These are phyloP conservation scores for Cryptotis parvus DNA, from an alignment of 2,113 vertebrate genomes.

Conservation along the genomic window DNA sequence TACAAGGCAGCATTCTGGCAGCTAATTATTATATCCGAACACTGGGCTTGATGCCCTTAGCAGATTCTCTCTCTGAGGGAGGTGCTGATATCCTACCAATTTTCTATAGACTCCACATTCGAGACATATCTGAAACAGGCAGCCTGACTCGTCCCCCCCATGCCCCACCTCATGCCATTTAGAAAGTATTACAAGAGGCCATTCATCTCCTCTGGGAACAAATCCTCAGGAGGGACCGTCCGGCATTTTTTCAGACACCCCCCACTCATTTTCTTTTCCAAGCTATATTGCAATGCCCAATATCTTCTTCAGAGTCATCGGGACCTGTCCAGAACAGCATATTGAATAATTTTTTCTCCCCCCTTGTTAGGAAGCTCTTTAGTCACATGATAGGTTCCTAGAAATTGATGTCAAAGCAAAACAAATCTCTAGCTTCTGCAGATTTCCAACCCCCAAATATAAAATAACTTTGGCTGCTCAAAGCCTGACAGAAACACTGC, in stretches of 20 bases:
- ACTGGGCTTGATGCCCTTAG: neutral
- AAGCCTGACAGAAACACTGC: slow-evolving; percentile 41
- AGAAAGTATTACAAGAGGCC: neutral
- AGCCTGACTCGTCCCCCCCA: neutral
- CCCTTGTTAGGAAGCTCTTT: slow-evolving; percentile 61
- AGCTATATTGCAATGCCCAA: slow-evolving; percentile 1
- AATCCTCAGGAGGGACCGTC: neutral
- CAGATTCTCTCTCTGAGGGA: neutral
- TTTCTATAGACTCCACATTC: slow-evolving; percentile 35
- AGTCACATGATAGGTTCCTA: slow-evolving; percentile 61
- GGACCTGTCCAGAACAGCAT: slow-evolving; percentile 41
- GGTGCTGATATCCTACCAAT: neutral
- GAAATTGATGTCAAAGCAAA: slow-evolving; percentile 72
- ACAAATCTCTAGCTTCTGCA: slow-evolving; percentile 69
- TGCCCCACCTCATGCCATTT: neutral
- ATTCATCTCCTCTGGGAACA: neutral
- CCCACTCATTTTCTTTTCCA: neutral
- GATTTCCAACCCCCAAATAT: slow-evolving; percentile 54
- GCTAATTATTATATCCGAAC: neutral
- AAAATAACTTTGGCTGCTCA: slow-evolving; percentile 62
- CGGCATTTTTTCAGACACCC: neutral
- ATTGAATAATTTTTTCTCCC: slow-evolving; percentile 32
- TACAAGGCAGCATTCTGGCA: neutral
- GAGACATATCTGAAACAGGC: slow-evolving; percentile 2
- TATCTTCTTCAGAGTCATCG: slow-evolving; percentile 38